A percentile compares a stretch with the other conserved stretches of the same genome.
Evolutionary conservation across 2,888 invertebrate genomes (phyloP).

Genomic region (Erebia palarica): DNA sequence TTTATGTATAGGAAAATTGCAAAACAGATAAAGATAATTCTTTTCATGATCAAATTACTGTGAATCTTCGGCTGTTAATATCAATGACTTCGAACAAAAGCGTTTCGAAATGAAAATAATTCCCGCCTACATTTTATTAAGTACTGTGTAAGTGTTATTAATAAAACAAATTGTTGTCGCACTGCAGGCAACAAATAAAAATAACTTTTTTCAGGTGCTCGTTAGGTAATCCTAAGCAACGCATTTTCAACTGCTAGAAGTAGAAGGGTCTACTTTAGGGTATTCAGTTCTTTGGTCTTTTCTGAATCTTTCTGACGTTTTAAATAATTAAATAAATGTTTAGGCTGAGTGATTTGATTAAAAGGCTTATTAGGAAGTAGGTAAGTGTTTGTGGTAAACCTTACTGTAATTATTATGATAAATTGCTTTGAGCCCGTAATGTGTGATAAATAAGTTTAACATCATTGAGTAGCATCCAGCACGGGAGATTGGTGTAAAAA

Average conservation of each 20-base stretch:
- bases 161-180: conserved; percentile 73
- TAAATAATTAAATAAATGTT: too few relatives aligned
- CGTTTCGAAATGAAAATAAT: conserved; percentile 52
- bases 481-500: too few relatives aligned
- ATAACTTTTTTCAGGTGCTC: conserved; percentile 59
- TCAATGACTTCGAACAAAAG: conserved; percentile 31
- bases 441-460: too few relatives aligned
- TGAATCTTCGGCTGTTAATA: background rate
- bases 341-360: too few relatives aligned
- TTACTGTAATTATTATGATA: too few relatives aligned
- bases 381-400: too few relatives aligned
- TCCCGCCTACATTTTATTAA: conserved; percentile 73
- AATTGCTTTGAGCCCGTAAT: too few relatives aligned
- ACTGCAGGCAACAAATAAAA: conserved; percentile 46
- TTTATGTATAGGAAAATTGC: too few relatives aligned
- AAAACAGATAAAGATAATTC: too few relatives aligned
- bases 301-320: too few relatives aligned
- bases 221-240: conserved; percentile 73
- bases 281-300: background rate
- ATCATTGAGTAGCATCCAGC: too few relatives aligned
- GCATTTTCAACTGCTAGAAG: conserved; percentile 44
- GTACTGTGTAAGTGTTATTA: conserved; percentile 73
- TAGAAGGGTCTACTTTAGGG: background rate
- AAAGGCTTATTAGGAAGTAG: too few relatives aligned
- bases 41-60: background rate